Conservation (phyloP, 2,888 invertebrate genomes). For the Ceramica pisi region DNA sequence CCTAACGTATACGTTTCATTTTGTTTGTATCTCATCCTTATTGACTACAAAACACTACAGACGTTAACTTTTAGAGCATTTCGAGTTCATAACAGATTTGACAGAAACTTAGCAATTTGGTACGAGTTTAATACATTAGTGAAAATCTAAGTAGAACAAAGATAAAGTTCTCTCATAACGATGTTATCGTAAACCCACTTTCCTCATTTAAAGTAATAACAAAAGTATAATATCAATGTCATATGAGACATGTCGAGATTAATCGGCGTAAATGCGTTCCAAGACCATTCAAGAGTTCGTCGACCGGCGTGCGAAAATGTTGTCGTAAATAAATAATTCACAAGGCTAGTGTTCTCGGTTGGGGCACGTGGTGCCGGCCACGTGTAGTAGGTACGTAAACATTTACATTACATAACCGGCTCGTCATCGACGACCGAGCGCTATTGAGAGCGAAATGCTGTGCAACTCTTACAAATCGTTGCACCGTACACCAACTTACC, state of each 20-base stretch:
- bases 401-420: slow-evolving; percentile 90
- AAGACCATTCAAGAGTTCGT: slow-evolving; percentile 89
- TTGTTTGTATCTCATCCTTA: slow-evolving; percentile 44
- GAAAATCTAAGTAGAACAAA: slow-evolving; percentile 5
- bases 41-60: slow-evolving; percentile 2
- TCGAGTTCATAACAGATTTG: slow-evolving; percentile 5
- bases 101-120: slow-evolving; percentile 11
- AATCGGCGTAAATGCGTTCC: slow-evolving; percentile 88
- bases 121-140: neutral
- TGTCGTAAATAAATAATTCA: slow-evolving; percentile 91
- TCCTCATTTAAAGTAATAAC: slow-evolving; percentile 45
- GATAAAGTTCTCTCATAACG: slow-evolving; percentile 3
- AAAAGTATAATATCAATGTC: slow-evolving; percentile 61
- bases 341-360: slow-evolving; percentile 90
- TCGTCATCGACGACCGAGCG: slow-evolving; percentile 87
- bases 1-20: slow-evolving; percentile 37
- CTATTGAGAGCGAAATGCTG: slow-evolving; percentile 86
- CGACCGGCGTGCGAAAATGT: slow-evolving; percentile 91
- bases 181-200: slow-evolving; percentile 36
- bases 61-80: neutral
- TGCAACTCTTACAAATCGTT: slow-evolving; percentile 78
- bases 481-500: slow-evolving; percentile 68
- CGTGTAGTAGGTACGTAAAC: slow-evolving; percentile 90
- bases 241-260: slow-evolving; percentile 81
- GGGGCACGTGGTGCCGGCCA: slow-evolving; percentile 88